Conservation (phyloP, 2,797 vertebrate genomes). For the Acomys russatus region DNA sequence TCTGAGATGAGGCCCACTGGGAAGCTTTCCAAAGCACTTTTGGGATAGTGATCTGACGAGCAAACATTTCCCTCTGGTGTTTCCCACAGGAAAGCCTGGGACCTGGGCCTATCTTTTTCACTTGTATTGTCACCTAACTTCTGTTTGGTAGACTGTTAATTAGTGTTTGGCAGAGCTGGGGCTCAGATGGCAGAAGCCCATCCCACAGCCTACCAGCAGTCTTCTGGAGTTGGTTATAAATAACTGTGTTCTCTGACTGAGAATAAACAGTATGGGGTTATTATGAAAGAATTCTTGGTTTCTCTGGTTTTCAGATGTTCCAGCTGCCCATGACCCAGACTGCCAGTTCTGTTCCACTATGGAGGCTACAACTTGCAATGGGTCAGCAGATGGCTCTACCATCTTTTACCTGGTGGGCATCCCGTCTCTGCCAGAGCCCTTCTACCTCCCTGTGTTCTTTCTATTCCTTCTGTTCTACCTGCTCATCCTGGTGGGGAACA, state of each 20-base stretch:
- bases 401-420: slow-evolving; percentile 82
- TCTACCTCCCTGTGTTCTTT: slow-evolving; percentile 75
- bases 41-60: background rate
- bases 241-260: background rate
- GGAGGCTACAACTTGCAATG: slow-evolving; percentile 70
- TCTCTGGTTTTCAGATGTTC: slow-evolving; percentile 60
- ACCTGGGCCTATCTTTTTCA: background rate
- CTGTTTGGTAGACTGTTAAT: background rate
- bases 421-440: slow-evolving; percentile 75
- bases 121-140: background rate
- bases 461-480: slow-evolving; percentile 81
- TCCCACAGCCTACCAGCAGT: background rate
- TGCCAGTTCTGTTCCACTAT: slow-evolving; percentile 14
- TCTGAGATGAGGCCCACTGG: background rate
- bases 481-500: slow-evolving; percentile 75
- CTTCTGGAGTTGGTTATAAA: slow-evolving; percentile 13
- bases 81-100: background rate
- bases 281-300: slow-evolving; percentile 2
- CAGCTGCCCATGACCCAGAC: background rate
- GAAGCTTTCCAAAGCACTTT: slow-evolving; percentile 29
- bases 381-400: slow-evolving; percentile 33
- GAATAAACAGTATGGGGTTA: background rate
- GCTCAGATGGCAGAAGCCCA: background rate
- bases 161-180: background rate
- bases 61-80: background rate